These are phyloP conservation scores for Anseranas semipalmata DNA, from an alignment of 2,113 vertebrate genomes.

Conservation along the genomic window DNA sequence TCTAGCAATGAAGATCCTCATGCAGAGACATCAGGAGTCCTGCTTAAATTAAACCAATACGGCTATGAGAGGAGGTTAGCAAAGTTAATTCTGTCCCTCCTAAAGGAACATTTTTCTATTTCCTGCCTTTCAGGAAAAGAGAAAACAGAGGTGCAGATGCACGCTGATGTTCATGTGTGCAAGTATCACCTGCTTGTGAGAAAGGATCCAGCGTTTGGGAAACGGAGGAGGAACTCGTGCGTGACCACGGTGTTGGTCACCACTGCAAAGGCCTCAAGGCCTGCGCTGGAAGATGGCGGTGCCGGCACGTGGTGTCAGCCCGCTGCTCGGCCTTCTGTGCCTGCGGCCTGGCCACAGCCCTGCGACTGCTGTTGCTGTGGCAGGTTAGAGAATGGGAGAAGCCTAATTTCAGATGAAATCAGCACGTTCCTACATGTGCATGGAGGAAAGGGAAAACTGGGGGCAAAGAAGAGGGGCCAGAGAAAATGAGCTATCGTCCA, in stretches of 20 bases:
- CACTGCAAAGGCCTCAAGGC: neutral
- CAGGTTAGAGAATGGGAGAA: neutral
- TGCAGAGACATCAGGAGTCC: neutral
- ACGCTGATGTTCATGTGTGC: neutral
- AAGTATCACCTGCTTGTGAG: neutral
- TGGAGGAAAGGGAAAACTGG: neutral
- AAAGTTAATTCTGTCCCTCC: neutral
- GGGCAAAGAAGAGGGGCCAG: neutral
- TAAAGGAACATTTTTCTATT: neutral
- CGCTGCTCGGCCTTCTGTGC: neutral
- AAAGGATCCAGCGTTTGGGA: neutral
- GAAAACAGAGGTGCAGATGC: neutral
- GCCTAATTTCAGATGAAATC: neutral
- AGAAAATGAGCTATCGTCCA: neutral
- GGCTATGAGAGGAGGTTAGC: neutral
- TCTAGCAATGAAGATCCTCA: neutral
- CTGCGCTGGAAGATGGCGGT: neutral
- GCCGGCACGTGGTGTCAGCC: neutral
- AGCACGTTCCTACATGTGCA: neutral
- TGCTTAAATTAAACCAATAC: neutral
- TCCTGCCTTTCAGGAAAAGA: neutral
- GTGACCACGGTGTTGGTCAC: neutral
- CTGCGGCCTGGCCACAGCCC: neutral
- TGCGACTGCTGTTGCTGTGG: neutral
- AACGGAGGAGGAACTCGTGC: neutral